These are phyloP conservation scores for Eupithecia dodoneata DNA, from an alignment of 2,888 invertebrate genomes.

Conservation along the genomic window DNA sequence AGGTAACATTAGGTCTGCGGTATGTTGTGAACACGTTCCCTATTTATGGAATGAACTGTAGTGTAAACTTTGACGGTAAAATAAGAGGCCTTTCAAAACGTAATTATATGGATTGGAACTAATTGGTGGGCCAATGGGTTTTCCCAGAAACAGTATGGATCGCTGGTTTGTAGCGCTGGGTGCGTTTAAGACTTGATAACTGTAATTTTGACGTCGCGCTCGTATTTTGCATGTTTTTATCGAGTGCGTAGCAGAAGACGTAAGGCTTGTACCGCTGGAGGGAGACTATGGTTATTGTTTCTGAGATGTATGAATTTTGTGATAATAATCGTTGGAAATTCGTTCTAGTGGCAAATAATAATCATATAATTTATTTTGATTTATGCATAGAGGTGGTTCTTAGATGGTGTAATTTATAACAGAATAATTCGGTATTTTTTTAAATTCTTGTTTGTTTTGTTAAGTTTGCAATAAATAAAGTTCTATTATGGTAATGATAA, in stretches of 20 bases:
- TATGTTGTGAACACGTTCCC: neutral
- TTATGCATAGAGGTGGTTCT: too few relatives aligned
- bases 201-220: slow-evolving; percentile 15
- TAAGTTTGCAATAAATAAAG: too few relatives aligned
- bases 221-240: slow-evolving; percentile 19
- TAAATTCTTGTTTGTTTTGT: too few relatives aligned
- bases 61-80: slow-evolving; percentile 33
- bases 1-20: neutral
- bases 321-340: too few relatives aligned
- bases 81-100: slow-evolving; percentile 21
- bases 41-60: slow-evolving; percentile 9
- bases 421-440: too few relatives aligned
- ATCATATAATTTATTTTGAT: too few relatives aligned
- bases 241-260: neutral
- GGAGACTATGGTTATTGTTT: neutral
- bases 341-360: too few relatives aligned
- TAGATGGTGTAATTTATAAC: too few relatives aligned
- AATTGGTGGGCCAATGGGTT: slow-evolving; percentile 34
- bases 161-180: slow-evolving; percentile 15
- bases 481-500: too few relatives aligned
- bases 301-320: neutral
- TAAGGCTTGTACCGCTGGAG: too few relatives aligned
- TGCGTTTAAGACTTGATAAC: slow-evolving; percentile 18
- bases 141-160: slow-evolving; percentile 33
- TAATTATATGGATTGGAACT: slow-evolving; percentile 37